Evolutionary conservation across 2,888 invertebrate genomes (phyloP).

Genomic region (Lysandra bellargus): DNA sequence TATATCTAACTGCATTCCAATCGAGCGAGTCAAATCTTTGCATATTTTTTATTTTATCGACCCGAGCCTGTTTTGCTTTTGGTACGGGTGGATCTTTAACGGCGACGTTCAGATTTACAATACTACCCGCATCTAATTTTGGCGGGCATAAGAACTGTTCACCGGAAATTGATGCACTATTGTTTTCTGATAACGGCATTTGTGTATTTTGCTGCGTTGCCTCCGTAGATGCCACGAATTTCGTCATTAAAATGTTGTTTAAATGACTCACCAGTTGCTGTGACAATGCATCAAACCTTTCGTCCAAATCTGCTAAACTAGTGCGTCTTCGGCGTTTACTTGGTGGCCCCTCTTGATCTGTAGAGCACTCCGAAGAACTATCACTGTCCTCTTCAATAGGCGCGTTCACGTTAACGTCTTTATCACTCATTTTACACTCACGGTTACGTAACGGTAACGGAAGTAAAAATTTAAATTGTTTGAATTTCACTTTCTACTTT

Average conservation of each 20-base stretch:
- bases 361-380: not conserved
- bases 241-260: not conserved
- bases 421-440: not conserved
- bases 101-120: not conserved
- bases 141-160: constrained; percentile 3
- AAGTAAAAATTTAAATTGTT: not conserved
- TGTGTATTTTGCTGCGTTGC: not conserved
- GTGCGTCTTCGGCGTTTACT: not conserved
- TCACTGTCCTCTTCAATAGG: not conserved
- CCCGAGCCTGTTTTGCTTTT: not conserved
- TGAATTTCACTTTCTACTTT: not conserved
- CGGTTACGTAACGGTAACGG: not conserved
- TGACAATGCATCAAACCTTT: not conserved
- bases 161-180: constrained; percentile 1
- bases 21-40: too few relatives aligned
- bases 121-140: constrained; percentile 3
- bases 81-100: not conserved
- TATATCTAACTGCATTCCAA: too few relatives aligned
- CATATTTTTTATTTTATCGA: too few relatives aligned
- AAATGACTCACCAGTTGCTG: not conserved
- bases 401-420: not conserved
- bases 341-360: not conserved
- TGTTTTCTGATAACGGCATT: not conserved
- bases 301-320: not conserved
- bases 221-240: not conserved